Percentiles rank a stretch among this genome's conserved stretches.
phyloP scores from a whole-genome alignment of 2,113 vertebrate species.

The Ciconia maguari region DNA sequence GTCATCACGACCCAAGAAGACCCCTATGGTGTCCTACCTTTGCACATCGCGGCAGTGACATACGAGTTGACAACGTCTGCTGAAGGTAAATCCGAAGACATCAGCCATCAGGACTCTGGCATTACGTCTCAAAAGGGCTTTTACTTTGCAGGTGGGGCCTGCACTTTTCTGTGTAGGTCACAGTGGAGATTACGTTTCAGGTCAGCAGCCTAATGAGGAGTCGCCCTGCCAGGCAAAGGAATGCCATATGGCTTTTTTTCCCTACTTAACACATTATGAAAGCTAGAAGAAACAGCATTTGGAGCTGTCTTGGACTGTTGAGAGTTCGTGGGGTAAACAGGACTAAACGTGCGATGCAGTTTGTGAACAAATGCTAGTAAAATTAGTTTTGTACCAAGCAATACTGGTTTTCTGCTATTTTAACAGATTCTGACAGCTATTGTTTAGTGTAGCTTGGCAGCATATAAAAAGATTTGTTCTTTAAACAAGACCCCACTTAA shows the following conservation, averaged over 20 bases:
- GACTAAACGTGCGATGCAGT: not conserved
- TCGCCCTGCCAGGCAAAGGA: conserved; percentile 2
- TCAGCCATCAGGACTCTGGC: not conserved
- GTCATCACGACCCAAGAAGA: not conserved
- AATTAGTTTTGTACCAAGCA: not conserved
- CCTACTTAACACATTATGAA: not conserved
- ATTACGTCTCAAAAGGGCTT: not conserved
- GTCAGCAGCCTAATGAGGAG: conserved; percentile 36
- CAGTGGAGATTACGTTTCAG: not conserved
- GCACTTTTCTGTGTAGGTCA: not conserved
- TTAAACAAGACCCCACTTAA: not conserved
- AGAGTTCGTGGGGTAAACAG: not conserved
- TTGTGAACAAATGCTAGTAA: not conserved
- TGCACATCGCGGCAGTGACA: not conserved
- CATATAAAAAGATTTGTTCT: not conserved
- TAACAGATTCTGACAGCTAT: not conserved
- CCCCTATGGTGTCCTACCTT: not conserved
- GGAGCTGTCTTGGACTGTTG: not conserved
- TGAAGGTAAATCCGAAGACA: not conserved
- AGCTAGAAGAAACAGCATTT: not conserved
- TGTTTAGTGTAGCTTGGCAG: not conserved
- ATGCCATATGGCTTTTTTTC: conserved; percentile 26
- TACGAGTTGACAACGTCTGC: not conserved
- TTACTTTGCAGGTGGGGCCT: conserved; percentile 28
- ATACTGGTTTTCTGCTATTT: not conserved